Evolutionary conservation across 1,140 invertebrate species (phyloP).

Genomic region (Platyscapa corneri): DNA sequence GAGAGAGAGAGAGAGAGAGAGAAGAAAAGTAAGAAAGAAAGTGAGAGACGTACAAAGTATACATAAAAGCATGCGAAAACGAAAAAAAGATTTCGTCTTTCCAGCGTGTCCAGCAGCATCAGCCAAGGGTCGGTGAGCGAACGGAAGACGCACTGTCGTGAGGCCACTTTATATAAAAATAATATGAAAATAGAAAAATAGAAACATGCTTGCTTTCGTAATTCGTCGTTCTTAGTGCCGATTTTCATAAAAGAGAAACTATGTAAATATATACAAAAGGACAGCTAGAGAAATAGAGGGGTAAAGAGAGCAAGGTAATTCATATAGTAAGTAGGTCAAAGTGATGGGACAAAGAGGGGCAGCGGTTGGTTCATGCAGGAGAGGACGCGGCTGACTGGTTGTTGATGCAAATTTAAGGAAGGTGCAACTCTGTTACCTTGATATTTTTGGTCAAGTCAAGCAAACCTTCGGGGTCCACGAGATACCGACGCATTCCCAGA

Average conservation of each 20-base stretch:
- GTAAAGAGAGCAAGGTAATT: neutral
- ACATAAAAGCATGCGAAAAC: conserved; percentile 52
- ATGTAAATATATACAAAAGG: conserved; percentile 52
- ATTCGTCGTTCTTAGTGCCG: neutral
- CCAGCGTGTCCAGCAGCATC: conserved; percentile 61
- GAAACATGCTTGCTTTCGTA: conserved; percentile 9
- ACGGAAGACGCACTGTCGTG: conserved; percentile 44
- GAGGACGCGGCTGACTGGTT: neutral
- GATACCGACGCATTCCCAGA: conserved; percentile 77
- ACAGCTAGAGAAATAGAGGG: neutral
- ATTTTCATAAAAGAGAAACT: conserved; percentile 17
- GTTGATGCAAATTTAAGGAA: conserved; percentile 64
- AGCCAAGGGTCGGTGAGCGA: conserved; percentile 64
- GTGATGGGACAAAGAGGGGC: neutral
- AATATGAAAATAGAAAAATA: conserved; percentile 13
- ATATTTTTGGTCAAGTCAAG: conserved; percentile 74
- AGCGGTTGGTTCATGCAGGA: conserved; percentile 3
- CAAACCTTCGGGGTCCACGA: conserved; percentile 76
- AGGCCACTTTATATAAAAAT: conserved; percentile 34
- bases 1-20: conserved; percentile 17
- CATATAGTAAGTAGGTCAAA: neutral
- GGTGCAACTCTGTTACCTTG: conserved; percentile 75
- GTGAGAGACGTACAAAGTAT: conserved; percentile 54
- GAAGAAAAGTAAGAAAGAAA: neutral
- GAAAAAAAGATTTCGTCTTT: conserved; percentile 58